Evolutionary conservation across 2,797 vertebrate genomes (phyloP), one percentile per base, ranked within the genome.

Genomic region (Buphagus erythrorhynchus): DNA sequence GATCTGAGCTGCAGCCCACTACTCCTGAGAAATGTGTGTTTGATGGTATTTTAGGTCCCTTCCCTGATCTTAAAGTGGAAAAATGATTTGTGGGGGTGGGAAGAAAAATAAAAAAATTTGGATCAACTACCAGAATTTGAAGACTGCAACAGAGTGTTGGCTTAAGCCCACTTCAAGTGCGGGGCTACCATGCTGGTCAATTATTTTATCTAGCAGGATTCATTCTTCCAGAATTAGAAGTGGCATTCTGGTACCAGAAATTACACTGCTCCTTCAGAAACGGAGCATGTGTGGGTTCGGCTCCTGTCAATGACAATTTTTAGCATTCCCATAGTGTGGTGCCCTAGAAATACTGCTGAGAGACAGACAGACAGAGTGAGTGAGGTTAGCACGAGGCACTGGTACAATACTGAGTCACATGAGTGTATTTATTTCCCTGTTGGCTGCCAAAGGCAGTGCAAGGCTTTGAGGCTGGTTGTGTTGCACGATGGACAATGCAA

Each of bases 231-330:
- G 52, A 79, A 79, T 71, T 66, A 81, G 52, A 82, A 87, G 42
- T 46, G 71, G 48, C 13, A 17, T 75, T 69, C 74, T 69, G 35
- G 36, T 87, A 88, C 63, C 80, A 95, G 80, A 62, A 93, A 90
- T 89, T 52, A 33, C 63, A 21, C 49, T 51, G 54, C 75, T 94
- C 16, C 88, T 85, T 88, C 77, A 46, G 55, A 82, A 90, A 40
- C 7, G 0, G 82, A 94, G 95, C 66, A 48, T 95, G 86, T 95
- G 94, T 96, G 96, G 82, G 92, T 97, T 95, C 10, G 0, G 73
- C 83, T 96, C 83, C 82, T 84, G 93, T 69, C 88, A 92, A 90
- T 95, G 95, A 76, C 93, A 94, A 74, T 95, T 97, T 94, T 97
- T 96, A 93, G 95, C 90, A 92, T 61, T 87, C 55, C 77, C 55